phyloP scores from a whole-genome alignment of 1,140 invertebrate genomes.

The Diplogasteroides magnus region DNA sequence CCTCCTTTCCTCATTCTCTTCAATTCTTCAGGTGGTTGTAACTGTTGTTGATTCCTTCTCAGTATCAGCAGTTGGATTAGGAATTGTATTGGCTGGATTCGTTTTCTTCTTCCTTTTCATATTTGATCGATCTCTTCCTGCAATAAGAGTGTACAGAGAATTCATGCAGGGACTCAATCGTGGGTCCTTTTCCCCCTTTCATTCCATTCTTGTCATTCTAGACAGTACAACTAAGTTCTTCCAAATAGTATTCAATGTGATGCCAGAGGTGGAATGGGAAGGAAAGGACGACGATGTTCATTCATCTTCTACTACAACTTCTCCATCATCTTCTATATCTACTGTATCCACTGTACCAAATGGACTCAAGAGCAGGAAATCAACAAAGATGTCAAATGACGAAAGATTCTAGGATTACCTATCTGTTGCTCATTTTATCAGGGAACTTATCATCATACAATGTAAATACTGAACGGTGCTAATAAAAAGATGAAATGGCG shows the following conservation, averaged over 20 bases:
- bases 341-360: no score
- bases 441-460: no score
- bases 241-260: slow-evolving; percentile 32
- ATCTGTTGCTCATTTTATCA: no score
- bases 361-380: no score
- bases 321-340: no score
- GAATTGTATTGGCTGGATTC: slow-evolving; percentile 1
- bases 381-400: no score
- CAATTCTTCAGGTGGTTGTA: slow-evolving; percentile 10
- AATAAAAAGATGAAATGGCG: no score
- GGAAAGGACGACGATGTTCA: slow-evolving; percentile 14
- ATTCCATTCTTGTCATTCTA: slow-evolving; percentile 14
- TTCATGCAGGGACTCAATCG: slow-evolving; percentile 10
- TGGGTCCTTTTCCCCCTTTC: background rate
- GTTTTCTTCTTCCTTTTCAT: slow-evolving; percentile 15
- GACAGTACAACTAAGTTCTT: slow-evolving; percentile 18
- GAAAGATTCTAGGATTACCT: no score
- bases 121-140: slow-evolving; percentile 17
- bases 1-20: no score
- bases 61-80: slow-evolving; percentile 15
- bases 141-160: background rate
- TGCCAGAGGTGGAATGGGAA: slow-evolving; percentile 17
- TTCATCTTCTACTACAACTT: no score
- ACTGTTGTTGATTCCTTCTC: slow-evolving; percentile 19
- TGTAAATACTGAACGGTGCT: no score